phyloP scores from a whole-genome alignment of 1,140 invertebrate species.

The Drosophila baimaii region DNA sequence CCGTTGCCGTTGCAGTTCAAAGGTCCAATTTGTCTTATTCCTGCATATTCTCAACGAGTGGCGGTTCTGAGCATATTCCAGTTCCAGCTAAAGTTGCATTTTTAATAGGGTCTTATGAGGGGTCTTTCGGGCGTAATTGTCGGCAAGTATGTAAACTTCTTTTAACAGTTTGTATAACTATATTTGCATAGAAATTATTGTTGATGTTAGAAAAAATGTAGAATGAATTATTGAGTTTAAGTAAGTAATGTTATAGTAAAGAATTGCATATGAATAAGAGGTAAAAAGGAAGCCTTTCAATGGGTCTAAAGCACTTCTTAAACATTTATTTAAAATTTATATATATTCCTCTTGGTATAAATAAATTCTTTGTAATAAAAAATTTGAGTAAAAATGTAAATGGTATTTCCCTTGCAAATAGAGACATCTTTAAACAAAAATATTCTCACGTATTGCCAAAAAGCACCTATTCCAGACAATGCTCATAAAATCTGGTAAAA shows the following conservation, averaged over 20 bases:
- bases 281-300: too few species aligned
- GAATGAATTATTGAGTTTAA: too few species aligned
- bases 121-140: slow-evolving; percentile 1
- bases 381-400: neutral
- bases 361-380: neutral
- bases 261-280: too few species aligned
- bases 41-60: slow-evolving; percentile 4
- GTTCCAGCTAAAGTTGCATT: slow-evolving; percentile 3
- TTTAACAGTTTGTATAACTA: neutral
- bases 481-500: slow-evolving; percentile 59
- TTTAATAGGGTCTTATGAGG: slow-evolving; percentile 11
- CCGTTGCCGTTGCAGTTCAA: slow-evolving; percentile 9
- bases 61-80: neutral
- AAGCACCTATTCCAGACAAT: slow-evolving; percentile 49
- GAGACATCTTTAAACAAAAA: neutral
- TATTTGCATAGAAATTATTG: neutral
- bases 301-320: too few species aligned
- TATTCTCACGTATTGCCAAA: slow-evolving; percentile 23
- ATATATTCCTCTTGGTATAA: too few species aligned
- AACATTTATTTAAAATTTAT: too few species aligned
- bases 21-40: slow-evolving; percentile 2
- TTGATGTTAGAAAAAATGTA: too few species aligned
- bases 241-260: too few species aligned
- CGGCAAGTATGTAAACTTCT: neutral
- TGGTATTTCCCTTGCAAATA: neutral